Evolutionary conservation across 2,113 vertebrate species (phyloP).

Genomic region (Peucedramus taeniatus): DNA sequence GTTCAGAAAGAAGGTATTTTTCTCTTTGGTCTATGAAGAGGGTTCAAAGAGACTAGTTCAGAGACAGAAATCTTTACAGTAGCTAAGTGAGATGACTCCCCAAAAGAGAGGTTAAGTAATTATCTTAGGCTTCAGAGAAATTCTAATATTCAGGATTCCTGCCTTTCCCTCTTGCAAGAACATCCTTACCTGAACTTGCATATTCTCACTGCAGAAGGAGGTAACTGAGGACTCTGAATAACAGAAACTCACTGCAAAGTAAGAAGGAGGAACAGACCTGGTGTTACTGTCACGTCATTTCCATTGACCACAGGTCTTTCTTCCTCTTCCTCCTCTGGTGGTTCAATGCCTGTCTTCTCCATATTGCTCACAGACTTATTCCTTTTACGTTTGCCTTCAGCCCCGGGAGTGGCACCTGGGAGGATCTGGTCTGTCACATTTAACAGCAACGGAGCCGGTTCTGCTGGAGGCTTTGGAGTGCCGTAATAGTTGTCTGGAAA

Average conservation of each 20-base stretch:
- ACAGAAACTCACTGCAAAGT: neutral
- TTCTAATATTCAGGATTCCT: neutral
- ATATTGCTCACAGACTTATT: slow-evolving; percentile 99
- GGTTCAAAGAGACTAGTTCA: neutral
- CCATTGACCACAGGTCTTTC: slow-evolving; percentile 92
- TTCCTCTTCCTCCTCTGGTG: slow-evolving; percentile 94
- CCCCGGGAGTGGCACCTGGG: slow-evolving; percentile 90
- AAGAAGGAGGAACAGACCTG: slow-evolving; percentile 79
- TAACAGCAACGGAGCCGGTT: slow-evolving; percentile 88
- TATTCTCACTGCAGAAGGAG: neutral
- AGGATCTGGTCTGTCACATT: slow-evolving; percentile 96
- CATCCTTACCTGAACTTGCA: neutral
- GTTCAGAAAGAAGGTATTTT: neutral
- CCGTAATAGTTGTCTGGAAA: slow-evolving; percentile 96
- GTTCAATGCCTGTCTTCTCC: slow-evolving; percentile 94
- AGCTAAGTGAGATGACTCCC: neutral
- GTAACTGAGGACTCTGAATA: neutral
- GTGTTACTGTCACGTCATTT: slow-evolving; percentile 85
- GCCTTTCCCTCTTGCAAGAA: neutral
- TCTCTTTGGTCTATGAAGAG: neutral
- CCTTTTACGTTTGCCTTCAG: slow-evolving; percentile 92
- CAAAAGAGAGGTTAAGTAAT: neutral
- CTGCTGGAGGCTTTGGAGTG: slow-evolving; percentile 93
- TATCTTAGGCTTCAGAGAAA: neutral
- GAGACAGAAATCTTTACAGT: neutral